These are phyloP conservation scores for Podotricha telesiphe DNA, from an alignment of 2,888 invertebrate genomes.

Conservation along the genomic window DNA sequence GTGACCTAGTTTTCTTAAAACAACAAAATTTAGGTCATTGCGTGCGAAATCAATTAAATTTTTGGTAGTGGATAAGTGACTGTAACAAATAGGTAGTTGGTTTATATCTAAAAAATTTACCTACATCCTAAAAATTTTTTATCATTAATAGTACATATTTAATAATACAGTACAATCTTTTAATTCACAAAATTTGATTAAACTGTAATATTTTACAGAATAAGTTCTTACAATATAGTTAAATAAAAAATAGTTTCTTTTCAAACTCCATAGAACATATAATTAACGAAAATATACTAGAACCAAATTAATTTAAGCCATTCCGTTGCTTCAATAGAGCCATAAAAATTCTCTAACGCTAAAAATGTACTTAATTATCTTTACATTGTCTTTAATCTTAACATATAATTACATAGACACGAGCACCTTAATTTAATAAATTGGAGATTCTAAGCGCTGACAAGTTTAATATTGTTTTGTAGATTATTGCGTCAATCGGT, in stretches of 20 bases:
- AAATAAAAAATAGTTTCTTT: not conserved
- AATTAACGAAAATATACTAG: not conserved
- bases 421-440: conserved; percentile 15
- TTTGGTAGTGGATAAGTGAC: not conserved
- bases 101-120: too few relatives aligned
- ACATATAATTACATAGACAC: not conserved
- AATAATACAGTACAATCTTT: too few relatives aligned
- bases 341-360: not conserved
- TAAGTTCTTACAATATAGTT: not conserved
- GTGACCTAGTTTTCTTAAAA: conserved; percentile 10
- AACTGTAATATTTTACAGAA: not conserved
- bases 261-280: not conserved
- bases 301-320: not conserved
- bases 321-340: not conserved
- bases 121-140: too few relatives aligned
- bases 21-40: conserved; percentile 8
- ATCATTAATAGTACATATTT: too few relatives aligned
- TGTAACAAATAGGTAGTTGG: too few relatives aligned
- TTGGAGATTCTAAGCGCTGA: conserved; percentile 21
- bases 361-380: not conserved
- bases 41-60: not conserved
- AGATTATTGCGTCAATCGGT: conserved; percentile 62
- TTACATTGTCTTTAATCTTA: not conserved
- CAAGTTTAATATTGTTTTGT: conserved; percentile 27
- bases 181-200: too few relatives aligned